Evolutionary conservation across 2,113 vertebrate species (phyloP).

Genomic region (Oncorhynchus nerka): DNA sequence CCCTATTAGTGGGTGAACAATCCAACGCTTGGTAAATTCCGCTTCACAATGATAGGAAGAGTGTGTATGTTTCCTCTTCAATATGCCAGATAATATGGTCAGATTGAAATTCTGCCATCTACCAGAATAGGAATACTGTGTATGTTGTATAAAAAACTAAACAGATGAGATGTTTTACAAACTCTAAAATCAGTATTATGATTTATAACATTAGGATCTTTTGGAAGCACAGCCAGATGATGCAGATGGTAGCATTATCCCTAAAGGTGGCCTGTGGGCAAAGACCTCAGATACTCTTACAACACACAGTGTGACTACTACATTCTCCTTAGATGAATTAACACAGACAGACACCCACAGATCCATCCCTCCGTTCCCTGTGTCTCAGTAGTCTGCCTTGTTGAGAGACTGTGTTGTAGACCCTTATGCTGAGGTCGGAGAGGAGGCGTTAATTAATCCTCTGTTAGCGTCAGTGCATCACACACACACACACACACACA

Average conservation of each 20-base stretch:
- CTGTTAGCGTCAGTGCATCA: slow-evolving; percentile 18
- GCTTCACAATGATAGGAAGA: too few relatives aligned
- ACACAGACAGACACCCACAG: not conserved
- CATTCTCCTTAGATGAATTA: slow-evolving; percentile 27
- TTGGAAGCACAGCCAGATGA: slow-evolving; percentile 2
- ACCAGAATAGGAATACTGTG: too few relatives aligned
- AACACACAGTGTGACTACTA: slow-evolving; percentile 1
- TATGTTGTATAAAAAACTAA: too few relatives aligned
- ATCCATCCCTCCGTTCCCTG: not conserved
- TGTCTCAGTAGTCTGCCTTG: too few relatives aligned
- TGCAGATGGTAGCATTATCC: slow-evolving; percentile 10
- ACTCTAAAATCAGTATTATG: not conserved
- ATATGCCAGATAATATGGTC: too few relatives aligned
- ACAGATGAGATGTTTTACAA: too few relatives aligned
- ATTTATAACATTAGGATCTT: slow-evolving; percentile 10
- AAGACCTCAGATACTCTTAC: slow-evolving; percentile 8
- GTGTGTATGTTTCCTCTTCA: too few relatives aligned
- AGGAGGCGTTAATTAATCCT: slow-evolving; percentile 61
- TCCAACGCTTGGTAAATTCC: too few relatives aligned
- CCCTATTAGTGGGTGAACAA: too few relatives aligned
- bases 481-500: not conserved
- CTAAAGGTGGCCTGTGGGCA: not conserved
- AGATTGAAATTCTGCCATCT: too few relatives aligned
- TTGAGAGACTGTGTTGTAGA: slow-evolving; percentile 17
- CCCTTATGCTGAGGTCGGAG: slow-evolving; percentile 43